Base-by-base conservation (phyloP, 2,888 invertebrate species). In the Pachycephus smyrnensis region DNA sequence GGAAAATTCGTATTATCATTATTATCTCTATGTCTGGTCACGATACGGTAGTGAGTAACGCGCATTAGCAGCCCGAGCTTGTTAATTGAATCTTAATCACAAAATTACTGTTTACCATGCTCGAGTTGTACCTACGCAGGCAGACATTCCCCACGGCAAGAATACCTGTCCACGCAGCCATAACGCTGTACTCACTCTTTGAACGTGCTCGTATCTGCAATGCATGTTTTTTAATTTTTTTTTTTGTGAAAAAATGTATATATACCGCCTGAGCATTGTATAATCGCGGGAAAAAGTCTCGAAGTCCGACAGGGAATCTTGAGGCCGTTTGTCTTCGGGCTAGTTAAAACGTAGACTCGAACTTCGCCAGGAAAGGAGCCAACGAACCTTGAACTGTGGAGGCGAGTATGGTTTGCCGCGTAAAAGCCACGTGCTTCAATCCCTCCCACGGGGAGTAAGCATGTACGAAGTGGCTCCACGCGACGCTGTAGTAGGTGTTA, bases 371-470 rank as follows among this genome's bases (percentile, higher is more conserved):
- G 55, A 55, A 55, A 55, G 55, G 23, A 55, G 55, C 9, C 23
- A 55, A 55, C 23, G 55, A 55, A 55, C 55, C 55, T 55, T 55
- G 55, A 55, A 55, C 55, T 55, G 55, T 55, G 2, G 55, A 55
- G 23, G 55, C 55, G 23, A 55, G 55, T 55, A 55, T 74, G 78
- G 80, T 80, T 88, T 91, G 88, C 89, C 90, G 90, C 90, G 89
- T 85, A 87, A 89, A 90, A 86, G 85, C 86, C 90, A 90, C 90
- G 90, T 90, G 90, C 87, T 84, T 73, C 77, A 76, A 76, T 77
- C 81, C 80, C 78, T 80, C 82, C 80, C 55, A 55, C 55, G 75
- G 75, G 78, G 76, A 75, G 68, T 73, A 79, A 81, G 80, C 82
- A 80, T 77, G 82, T 79, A 77, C 73, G 73, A 69, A 74, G 76